phyloP scores from a whole-genome alignment of 2,113 vertebrate genomes.

The Myotis brandtii region DNA sequence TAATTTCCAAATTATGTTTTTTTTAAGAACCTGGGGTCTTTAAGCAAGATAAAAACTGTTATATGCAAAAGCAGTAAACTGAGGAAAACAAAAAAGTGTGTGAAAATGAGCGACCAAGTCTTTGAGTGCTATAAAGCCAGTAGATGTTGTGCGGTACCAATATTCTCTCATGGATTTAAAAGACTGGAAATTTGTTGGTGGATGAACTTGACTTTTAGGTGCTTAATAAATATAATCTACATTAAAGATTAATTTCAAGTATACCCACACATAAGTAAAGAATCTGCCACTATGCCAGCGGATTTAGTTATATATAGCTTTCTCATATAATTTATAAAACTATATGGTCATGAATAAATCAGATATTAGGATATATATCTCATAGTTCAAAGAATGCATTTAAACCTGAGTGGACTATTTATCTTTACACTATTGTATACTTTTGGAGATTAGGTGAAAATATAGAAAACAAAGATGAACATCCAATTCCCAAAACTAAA shows the following conservation, averaged over 20 bases:
- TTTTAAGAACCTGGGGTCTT: background rate
- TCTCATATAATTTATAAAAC: background rate
- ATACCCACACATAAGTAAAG: background rate
- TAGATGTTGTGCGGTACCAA: background rate
- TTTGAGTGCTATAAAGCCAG: background rate
- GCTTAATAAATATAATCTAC: background rate
- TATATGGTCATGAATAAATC: background rate
- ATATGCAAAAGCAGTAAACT: background rate
- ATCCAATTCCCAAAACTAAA: background rate
- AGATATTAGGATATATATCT: background rate
- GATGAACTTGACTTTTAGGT: background rate
- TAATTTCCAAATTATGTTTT: background rate
- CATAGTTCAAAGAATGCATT: slow-evolving; percentile 7
- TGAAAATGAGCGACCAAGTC: background rate
- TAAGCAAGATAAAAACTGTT: background rate
- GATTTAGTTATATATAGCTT: background rate
- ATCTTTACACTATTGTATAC: background rate
- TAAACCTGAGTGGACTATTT: background rate
- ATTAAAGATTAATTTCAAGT: slow-evolving; percentile 9
- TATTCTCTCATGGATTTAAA: background rate
- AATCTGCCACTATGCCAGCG: background rate
- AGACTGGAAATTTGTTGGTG: background rate
- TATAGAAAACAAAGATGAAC: background rate
- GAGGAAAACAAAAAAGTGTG: background rate
- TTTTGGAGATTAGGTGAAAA: background rate